phyloP scores from a whole-genome alignment of 2,797 vertebrate genomes.

The Muscicapa striata region DNA sequence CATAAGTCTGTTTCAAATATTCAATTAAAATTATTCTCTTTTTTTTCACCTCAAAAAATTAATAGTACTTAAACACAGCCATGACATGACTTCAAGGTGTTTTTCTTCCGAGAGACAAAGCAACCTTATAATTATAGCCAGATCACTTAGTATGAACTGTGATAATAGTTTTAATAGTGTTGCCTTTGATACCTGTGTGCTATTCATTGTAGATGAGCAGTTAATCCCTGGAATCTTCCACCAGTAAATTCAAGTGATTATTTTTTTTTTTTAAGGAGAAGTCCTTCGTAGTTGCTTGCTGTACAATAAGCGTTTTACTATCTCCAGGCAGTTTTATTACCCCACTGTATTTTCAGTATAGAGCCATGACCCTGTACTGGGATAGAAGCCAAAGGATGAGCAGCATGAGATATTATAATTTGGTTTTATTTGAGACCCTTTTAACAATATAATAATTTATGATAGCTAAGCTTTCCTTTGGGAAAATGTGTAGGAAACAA shows the following conservation, averaged over 20 bases:
- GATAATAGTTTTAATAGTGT: not conserved
- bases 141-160: not conserved
- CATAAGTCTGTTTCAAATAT: not conserved
- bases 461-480: conserved; percentile 40
- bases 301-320: conserved; percentile 34
- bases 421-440: conserved; percentile 65
- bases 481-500: conserved; percentile 23
- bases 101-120: not conserved
- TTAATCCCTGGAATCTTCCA: conserved; percentile 11
- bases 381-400: conserved; percentile 68
- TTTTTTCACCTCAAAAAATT: not conserved
- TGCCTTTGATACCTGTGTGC: not conserved
- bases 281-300: not conserved
- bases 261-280: not conserved
- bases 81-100: not conserved
- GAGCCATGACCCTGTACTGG: conserved; percentile 68
- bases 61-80: not conserved
- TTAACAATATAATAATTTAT: conserved; percentile 68
- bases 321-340: conserved; percentile 55
- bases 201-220: not conserved
- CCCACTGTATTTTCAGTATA: conserved; percentile 62
- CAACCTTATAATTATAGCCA: not conserved
- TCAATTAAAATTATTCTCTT: not conserved
- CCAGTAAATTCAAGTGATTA: not conserved
- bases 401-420: conserved; percentile 68